Evolutionary conservation across 2,888 invertebrate genomes (phyloP), one percentile per base, ranked within the genome.

Genomic region (Cheilosia vulpina): DNA sequence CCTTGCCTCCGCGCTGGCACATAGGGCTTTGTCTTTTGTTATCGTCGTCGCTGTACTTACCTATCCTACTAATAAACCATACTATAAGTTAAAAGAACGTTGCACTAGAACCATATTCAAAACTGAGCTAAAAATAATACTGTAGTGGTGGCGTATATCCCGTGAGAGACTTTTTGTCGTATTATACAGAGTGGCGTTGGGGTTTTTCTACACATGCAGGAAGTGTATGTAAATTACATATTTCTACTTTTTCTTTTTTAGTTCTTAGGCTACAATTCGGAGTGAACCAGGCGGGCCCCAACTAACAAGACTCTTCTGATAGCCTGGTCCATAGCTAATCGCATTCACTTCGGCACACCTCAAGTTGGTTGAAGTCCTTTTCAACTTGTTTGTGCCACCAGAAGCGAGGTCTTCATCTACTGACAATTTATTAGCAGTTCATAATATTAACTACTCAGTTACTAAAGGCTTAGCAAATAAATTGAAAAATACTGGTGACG

Each of bases 41-140:
- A 58, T 76, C 66, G 58, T 65, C 58, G 31, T 57, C 72, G 24
- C 24, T 65, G 72, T 53, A 79, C 79, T 79, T 72, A 65, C 79
- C 79, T 72, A 72, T 72, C 65, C 63, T 60, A 79, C 79, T 79
- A 57, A 65, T 72, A 79, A 65, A 58, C 53, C 60, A 73, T 34
- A 55, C n/a, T 21, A 63, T 47, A 53, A 27, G 45, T 53, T 55
- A 19, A 72, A 72, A 52, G 63, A 62, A 62, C 52, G 58, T 60
- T 63, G 72, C 52, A 45, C 58, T 66, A 60, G 60, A 68, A 60
- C 34, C 68, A 55, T 77, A 68, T 68, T 77, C 58, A 58, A 72
- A 79, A 71, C 50, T 65, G 27, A 72, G 52, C 62, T 62, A 60
- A 60, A 52, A 60, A 76, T 68, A 60, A 76, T 68, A 34, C 41